These are phyloP conservation scores for Acromyrmex heyeri DNA, from an alignment of 1,140 invertebrate genomes.

Conservation along the genomic window DNA sequence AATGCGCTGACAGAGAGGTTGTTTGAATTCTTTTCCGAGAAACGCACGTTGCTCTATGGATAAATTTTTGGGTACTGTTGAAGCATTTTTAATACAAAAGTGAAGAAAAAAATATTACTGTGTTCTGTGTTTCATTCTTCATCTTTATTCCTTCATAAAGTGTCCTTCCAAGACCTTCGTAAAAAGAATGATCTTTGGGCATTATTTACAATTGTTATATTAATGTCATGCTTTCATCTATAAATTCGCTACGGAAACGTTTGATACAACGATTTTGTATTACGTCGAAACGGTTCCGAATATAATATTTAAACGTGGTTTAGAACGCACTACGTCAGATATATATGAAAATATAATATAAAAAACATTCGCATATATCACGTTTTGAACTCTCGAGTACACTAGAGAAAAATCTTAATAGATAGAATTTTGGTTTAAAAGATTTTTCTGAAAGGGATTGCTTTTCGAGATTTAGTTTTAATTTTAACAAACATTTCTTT, in stretches of 20 bases:
- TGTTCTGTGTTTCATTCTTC: constrained; percentile 50
- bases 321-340: constrained; percentile 30
- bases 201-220: constrained; percentile 59
- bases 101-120: constrained; percentile 64
- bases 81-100: constrained; percentile 83
- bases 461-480: constrained; percentile 33
- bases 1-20: constrained; percentile 73
- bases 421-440: neutral
- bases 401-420: constrained; percentile 6
- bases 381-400: neutral
- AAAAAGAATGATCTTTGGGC: constrained; percentile 27
- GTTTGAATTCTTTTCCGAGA: constrained; percentile 73
- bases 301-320: constrained; percentile 34
- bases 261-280: constrained; percentile 35
- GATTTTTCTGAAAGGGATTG: neutral
- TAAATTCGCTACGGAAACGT: constrained; percentile 23
- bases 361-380: constrained; percentile 25
- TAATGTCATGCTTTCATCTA: constrained; percentile 31
- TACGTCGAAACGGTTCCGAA: constrained; percentile 14
- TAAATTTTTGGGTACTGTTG: constrained; percentile 83
- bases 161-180: constrained; percentile 20
- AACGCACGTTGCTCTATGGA: constrained; percentile 75
- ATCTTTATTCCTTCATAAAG: constrained; percentile 52
- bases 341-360: constrained; percentile 53
- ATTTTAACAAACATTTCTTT: neutral